These are phyloP conservation scores for Lucilia sericata DNA, from an alignment of 1,140 invertebrate genomes.

Conservation along the genomic window DNA sequence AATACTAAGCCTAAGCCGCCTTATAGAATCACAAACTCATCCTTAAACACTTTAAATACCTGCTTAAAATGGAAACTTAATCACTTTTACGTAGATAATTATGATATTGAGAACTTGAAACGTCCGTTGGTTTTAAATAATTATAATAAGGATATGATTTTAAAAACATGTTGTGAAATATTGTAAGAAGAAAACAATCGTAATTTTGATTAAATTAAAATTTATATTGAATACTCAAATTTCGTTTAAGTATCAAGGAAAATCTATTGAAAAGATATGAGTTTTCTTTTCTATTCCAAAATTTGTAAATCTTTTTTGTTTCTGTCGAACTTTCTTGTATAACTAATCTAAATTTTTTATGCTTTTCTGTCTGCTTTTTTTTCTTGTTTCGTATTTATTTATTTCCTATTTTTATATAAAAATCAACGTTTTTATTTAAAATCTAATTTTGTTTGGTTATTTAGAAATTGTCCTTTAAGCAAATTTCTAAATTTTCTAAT, in stretches of 20 bases:
- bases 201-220: background rate
- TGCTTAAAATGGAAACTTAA: slow-evolving; percentile 35
- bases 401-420: too few relatives aligned
- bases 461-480: too few relatives aligned
- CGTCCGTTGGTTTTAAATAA: slow-evolving; percentile 40
- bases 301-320: background rate
- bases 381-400: too few relatives aligned
- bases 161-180: slow-evolving; percentile 45
- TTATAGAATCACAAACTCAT: background rate
- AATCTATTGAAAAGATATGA: too few relatives aligned
- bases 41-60: slow-evolving; percentile 27
- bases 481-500: background rate
- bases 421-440: too few relatives aligned
- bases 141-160: slow-evolving; percentile 40
- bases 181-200: slow-evolving; percentile 21
- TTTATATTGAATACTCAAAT: background rate
- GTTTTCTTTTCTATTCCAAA: background rate
- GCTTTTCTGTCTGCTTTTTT: too few relatives aligned
- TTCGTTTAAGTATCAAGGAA: too few relatives aligned
- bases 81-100: background rate
- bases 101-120: slow-evolving; percentile 1
- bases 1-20: slow-evolving; percentile 3
- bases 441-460: too few relatives aligned
- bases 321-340: background rate
- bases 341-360: background rate